phyloP scores from a whole-genome alignment of 2,797 vertebrate genomes.

The Sebastes kiyomatsui region DNA sequence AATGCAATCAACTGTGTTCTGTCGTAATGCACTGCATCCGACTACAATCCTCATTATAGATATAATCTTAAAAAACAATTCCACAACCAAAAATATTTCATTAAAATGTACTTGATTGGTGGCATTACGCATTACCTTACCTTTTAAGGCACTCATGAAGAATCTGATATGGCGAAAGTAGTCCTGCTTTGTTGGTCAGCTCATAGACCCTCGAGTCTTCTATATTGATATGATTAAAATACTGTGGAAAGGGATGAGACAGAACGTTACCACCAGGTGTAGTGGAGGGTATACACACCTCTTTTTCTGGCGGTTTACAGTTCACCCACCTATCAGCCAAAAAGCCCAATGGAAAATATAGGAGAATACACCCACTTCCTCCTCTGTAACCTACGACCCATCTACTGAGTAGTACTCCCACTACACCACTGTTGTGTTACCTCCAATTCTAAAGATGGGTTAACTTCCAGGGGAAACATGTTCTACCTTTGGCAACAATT shows the following conservation, averaged over 20 bases:
- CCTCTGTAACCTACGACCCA: too few relatives aligned
- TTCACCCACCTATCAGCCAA: too few relatives aligned
- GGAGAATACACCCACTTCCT: too few relatives aligned
- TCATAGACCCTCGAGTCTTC: conserved; percentile 99
- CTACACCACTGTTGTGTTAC: background rate
- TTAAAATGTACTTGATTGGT: background rate
- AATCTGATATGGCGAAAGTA: conserved; percentile 99
- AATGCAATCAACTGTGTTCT: background rate
- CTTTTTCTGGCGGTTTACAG: too few relatives aligned
- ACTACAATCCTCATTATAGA: background rate
- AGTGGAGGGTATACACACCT: too few relatives aligned
- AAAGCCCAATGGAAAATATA: too few relatives aligned
- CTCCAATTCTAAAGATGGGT: background rate
- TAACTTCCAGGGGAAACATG: background rate
- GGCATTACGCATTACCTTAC: conserved; percentile 69
- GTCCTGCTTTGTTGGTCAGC: conserved; percentile 99
- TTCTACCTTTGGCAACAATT: background rate
- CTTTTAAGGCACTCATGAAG: conserved; percentile 99
- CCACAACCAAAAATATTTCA: background rate
- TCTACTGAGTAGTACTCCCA: too few relatives aligned
- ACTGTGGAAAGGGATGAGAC: conserved; percentile 80
- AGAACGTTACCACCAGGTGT: background rate
- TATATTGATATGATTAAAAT: conserved; percentile 99
- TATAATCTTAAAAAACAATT: background rate
- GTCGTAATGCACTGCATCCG: background rate